phyloP scores from a whole-genome alignment of 2,797 vertebrate genomes.

The Galagoides demidoff region DNA sequence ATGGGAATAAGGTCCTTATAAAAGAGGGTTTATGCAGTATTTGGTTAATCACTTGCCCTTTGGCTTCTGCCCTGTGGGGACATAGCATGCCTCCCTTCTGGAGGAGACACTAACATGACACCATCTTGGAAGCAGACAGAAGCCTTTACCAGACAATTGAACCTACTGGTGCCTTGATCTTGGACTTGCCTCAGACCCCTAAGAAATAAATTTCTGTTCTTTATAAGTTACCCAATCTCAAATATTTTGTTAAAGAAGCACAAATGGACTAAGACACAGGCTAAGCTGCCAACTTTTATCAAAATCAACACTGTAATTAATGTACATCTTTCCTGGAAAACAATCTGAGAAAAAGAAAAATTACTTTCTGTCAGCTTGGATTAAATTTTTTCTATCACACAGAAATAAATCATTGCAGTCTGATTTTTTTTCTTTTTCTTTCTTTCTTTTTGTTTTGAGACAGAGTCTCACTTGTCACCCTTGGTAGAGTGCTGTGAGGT shows the following conservation, averaged over 20 bases:
- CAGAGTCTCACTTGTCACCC: too few species aligned
- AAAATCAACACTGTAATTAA: neutral
- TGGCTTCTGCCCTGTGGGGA: neutral
- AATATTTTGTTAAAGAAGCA: neutral
- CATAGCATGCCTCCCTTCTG: neutral
- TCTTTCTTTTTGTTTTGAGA: too few species aligned
- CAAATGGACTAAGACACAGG: neutral
- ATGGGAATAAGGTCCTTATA: neutral
- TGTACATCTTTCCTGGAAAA: conserved; percentile 48
- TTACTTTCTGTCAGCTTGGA: conserved; percentile 8
- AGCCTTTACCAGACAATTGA: neutral
- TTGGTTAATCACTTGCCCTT: neutral
- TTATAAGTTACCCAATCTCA: neutral
- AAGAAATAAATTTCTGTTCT: neutral
- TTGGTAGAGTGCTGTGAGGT: too few species aligned
- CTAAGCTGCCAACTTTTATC: conserved; percentile 35
- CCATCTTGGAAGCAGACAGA: neutral
- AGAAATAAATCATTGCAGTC: conserved; percentile 37
- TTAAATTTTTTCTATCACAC: conserved; percentile 8
- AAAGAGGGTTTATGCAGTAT: neutral
- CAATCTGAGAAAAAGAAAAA: conserved; percentile 47
- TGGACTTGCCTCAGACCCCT: neutral
- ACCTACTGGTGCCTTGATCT: neutral
- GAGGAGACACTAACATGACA: neutral
- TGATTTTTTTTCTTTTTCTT: neutral